Evolutionary conservation across 2,113 vertebrate genomes (phyloP), one percentile per base, ranked within the genome.

Genomic region (Pongo pygmaeus): DNA sequence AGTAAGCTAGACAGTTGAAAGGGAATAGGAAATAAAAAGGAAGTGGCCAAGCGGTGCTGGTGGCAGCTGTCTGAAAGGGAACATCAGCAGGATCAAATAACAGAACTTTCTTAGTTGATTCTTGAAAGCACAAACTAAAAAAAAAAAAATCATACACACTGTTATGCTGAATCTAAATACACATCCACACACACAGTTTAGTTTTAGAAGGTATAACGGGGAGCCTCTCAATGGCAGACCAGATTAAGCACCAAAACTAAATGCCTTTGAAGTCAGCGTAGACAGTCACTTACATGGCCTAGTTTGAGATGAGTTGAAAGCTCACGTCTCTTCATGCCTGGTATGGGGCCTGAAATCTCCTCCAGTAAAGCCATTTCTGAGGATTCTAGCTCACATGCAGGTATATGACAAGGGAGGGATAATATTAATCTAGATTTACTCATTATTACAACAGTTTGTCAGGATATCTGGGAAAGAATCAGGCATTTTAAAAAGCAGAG

Each of bases 1-100:
- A 99, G 99, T 98, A 3, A 25, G 98, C 93, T 94, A 96, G 83
- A 98, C 98, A 99, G 98, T 99, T 99, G 98, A 99, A 99, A 99
- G 98, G 98, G 99, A 99, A 99, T 99, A 97, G 97, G 97, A 99
- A 99, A 99, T 99, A 99, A 99, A 99, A 99, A 97, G 98, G 98
- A 99, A 75, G 80, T 99, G 99, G 98, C 98, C 99, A 98, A 98
- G 98, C 97, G 59, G 98, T 97, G 98, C 98, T 98, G 98, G 98
- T 99, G 99, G 98, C 98, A 98, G 99, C 97, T 99, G 98, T 98
- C 84, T 27, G 94, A 98, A 99, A 98, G 96, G 0, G 97, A 99
- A 97, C 97, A 98, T 99, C 98, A 98, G 98, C 97, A 93, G 98
- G 98, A 99, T 99, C 98, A 99, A 99, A 99, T 97, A 98, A 98